These are phyloP conservation scores for Galeruca laticollis DNA, from an alignment of 2,888 invertebrate genomes.

Conservation along the genomic window DNA sequence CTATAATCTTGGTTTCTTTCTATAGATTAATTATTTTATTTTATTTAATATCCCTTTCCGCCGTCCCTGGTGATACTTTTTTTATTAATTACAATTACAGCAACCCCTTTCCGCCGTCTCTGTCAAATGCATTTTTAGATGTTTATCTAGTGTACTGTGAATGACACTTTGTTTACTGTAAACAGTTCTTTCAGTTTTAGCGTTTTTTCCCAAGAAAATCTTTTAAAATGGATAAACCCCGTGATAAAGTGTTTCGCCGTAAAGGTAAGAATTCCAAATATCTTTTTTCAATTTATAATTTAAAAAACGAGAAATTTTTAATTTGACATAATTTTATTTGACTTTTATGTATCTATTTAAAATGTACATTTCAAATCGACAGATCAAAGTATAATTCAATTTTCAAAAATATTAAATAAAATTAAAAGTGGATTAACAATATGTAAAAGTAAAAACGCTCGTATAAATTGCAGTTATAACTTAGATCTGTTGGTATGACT, in stretches of 20 bases:
- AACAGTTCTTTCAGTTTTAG: constrained; percentile 52
- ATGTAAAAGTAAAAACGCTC: no score
- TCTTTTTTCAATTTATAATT: not conserved
- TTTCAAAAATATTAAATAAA: not conserved
- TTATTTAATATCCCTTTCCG: not conserved
- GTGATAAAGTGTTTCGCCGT: constrained; percentile 63
- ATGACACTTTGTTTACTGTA: constrained; percentile 48
- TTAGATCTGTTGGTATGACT: no score
- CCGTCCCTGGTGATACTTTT: not conserved
- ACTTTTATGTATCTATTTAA: not conserved
- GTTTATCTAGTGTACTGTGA: constrained; percentile 30
- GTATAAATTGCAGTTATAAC: no score
- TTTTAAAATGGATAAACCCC: constrained; percentile 57
- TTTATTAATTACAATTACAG: not conserved
- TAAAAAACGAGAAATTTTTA: not conserved
- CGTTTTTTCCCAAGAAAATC: constrained; percentile 53
- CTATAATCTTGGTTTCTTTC: no score
- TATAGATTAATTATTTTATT: no score
- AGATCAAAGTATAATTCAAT: not conserved
- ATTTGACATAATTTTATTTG: not conserved
- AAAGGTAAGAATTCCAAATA: constrained; percentile 60
- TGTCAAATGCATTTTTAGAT: constrained; percentile 6
- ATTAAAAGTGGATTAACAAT: no score
- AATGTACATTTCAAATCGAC: not conserved
- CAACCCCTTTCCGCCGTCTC: not conserved